Evolutionary conservation across 2,888 invertebrate species (phyloP).

Genomic region (Thera obeliscata): DNA sequence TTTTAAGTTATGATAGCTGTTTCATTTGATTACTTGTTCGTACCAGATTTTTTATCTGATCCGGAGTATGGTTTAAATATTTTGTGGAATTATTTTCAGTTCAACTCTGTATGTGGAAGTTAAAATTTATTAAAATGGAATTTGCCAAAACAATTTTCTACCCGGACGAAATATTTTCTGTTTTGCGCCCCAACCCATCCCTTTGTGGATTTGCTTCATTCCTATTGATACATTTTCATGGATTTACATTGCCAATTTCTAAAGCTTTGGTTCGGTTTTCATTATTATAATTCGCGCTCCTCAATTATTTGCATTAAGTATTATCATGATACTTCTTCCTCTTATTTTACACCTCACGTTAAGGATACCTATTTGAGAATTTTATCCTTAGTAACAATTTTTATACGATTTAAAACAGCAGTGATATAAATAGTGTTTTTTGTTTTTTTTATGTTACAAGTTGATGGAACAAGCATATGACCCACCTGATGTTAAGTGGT

Average conservation of each 20-base stretch:
- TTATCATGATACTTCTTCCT: neutral
- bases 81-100: no score
- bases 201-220: neutral
- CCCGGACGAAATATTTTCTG: neutral
- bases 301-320: slow-evolving; percentile 1
- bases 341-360: neutral
- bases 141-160: no score
- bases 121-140: no score
- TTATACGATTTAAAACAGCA: neutral
- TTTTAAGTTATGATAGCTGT: no score
- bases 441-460: no score
- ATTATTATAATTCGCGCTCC: slow-evolving; percentile 14
- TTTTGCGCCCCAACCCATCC: neutral
- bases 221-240: slow-evolving; percentile 34
- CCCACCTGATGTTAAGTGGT: no score
- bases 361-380: neutral
- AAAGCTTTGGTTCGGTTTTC: slow-evolving; percentile 9
- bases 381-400: neutral
- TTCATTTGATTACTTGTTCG: neutral
- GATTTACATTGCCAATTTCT: slow-evolving; percentile 45
- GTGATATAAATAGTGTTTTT: neutral
- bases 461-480: no score
- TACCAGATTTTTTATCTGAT: no score
- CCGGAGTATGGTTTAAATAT: no score
- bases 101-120: no score